Evolutionary conservation across 2,888 invertebrate species (phyloP).

Genomic region (Folsomia candida): DNA sequence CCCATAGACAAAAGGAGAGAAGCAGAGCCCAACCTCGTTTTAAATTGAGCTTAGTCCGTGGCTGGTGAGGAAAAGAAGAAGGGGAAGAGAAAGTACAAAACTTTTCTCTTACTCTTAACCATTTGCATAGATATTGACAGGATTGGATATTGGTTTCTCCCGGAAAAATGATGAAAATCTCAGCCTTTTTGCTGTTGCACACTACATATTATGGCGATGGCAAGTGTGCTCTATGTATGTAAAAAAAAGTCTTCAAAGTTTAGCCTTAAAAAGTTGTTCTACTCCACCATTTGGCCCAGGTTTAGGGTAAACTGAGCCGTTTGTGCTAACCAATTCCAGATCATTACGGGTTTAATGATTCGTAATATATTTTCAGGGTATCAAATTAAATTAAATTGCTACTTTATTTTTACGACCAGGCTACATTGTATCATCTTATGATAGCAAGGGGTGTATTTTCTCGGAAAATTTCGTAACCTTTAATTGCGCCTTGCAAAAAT

Average conservation of each 20-base stretch:
- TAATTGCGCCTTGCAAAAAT: background rate
- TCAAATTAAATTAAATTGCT: background rate
- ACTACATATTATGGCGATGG: background rate
- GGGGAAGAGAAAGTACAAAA: conserved; percentile 16
- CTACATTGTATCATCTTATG: background rate
- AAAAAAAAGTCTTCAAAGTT: background rate
- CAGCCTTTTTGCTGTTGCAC: background rate
- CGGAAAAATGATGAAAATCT: conserved; percentile 24
- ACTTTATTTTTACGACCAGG: background rate
- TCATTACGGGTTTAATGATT: conserved; percentile 7
- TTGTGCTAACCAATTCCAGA: conserved; percentile 2
- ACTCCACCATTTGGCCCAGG: background rate
- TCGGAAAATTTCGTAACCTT: background rate
- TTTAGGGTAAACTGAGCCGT: no score
- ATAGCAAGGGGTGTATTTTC: no score
- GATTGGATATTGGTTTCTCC: conserved; percentile 19
- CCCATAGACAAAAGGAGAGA: background rate
- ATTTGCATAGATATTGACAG: conserved; percentile 24
- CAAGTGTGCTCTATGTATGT: background rate
- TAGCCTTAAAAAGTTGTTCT: background rate
- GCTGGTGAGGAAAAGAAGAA: background rate
- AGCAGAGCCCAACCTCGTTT: background rate
- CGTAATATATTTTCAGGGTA: conserved; percentile 3
- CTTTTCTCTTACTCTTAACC: conserved; percentile 11
- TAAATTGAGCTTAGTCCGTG: background rate